Percentiles rank a stretch among this genome's conserved stretches.
phyloP scores from a whole-genome alignment of 30 jellyfish, hydroid and myxozoan genomes.

The Rhopilema esculentum region DNA sequence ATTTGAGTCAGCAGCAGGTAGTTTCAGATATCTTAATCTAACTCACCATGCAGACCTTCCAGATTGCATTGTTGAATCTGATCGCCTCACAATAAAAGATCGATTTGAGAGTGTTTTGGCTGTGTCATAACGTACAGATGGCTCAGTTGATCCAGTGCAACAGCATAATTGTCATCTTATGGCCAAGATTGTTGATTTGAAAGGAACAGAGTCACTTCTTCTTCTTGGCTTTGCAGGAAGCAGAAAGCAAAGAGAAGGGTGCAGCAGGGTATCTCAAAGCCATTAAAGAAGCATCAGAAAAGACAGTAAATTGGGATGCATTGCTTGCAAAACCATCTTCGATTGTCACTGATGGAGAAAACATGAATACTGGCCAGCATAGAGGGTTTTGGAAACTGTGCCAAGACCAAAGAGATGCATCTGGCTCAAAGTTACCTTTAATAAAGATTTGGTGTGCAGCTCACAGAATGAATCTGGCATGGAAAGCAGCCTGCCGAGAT shows the following conservation, averaged over 20 bases:
- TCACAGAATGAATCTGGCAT: conserved; percentile 13
- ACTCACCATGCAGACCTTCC: no score
- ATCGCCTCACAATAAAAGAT: neutral
- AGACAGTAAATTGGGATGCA: neutral
- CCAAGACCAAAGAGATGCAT: conserved; percentile 1
- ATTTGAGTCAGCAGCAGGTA: no score
- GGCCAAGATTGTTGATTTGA: neutral
- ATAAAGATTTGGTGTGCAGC: conserved; percentile 35
- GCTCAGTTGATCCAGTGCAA: conserved; percentile 2
- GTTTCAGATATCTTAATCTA: no score
- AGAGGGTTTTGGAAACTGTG: conserved; percentile 1
- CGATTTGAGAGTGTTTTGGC: neutral
- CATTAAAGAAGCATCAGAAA: conserved; percentile 9
- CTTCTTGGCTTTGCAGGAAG: no score
- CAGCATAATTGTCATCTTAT: neutral
- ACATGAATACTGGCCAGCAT: conserved; percentile 18
- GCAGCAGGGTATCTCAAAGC: conserved; percentile 5
- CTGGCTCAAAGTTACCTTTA: conserved; percentile 5
- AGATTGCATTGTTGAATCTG: neutral
- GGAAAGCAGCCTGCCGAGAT: neutral
- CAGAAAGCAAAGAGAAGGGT: conserved; percentile 5
- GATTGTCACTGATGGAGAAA: conserved; percentile 16
- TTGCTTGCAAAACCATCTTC: conserved; percentile 13
- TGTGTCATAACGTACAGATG: conserved; percentile 9
- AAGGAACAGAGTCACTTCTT: neutral